Conservation (phyloP, 2,113 vertebrate genomes). For the Mobula birostris region DNA sequence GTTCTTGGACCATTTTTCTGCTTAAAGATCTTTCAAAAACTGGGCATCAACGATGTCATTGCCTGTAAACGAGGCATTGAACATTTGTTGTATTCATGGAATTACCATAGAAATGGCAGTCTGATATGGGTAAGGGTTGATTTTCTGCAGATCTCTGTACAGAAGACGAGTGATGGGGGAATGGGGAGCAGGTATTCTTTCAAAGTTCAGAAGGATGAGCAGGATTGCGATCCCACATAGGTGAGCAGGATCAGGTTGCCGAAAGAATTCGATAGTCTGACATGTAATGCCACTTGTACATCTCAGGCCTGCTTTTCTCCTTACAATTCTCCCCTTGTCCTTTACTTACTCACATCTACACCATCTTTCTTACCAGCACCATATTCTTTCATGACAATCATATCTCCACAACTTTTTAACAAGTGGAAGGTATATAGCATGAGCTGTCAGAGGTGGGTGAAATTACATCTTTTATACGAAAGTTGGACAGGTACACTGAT, state of each 20-base stretch:
- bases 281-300: not conserved
- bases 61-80: not conserved
- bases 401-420: not conserved
- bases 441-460: no score
- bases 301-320: not conserved
- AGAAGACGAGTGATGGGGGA: not conserved
- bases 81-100: not conserved
- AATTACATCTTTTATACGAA: no score
- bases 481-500: no score
- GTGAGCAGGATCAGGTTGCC: not conserved
- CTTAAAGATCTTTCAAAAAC: not conserved
- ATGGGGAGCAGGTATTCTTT: not conserved
- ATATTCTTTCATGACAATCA: not conserved
- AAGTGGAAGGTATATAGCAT: not conserved
- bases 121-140: not conserved
- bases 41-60: not conserved
- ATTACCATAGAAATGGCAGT: not conserved
- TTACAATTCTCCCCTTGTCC: not conserved
- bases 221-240: not conserved
- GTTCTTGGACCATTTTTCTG: not conserved
- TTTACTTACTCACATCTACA: not conserved
- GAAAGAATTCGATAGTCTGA: not conserved
- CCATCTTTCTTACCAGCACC: not conserved
- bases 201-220: not conserved
- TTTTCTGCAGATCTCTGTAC: not conserved